Conservation (phyloP, 2,888 invertebrate species). For the Tetropium fuscum region DNA sequence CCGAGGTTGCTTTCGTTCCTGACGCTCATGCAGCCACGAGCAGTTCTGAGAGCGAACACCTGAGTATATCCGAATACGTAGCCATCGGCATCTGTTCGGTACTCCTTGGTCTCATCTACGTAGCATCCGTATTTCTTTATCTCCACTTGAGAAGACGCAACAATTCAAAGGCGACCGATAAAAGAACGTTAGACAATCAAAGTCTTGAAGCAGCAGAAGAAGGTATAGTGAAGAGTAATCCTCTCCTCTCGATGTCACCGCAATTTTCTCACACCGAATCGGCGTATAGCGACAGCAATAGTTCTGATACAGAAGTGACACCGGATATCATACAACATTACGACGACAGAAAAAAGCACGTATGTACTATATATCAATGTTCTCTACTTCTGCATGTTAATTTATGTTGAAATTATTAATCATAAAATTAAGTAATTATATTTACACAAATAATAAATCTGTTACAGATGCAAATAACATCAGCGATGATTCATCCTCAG, state of each 20-base stretch:
- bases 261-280: slow-evolving; percentile 69
- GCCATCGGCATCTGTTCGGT: slow-evolving; percentile 87
- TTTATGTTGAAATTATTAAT: no score
- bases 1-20: slow-evolving; percentile 82
- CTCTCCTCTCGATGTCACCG: slow-evolving; percentile 72
- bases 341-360: slow-evolving; percentile 61
- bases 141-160: slow-evolving; percentile 80
- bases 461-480: slow-evolving; percentile 71
- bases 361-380: slow-evolving; percentile 45
- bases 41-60: slow-evolving; percentile 68
- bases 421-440: no score
- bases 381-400: no score
- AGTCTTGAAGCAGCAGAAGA: slow-evolving; percentile 68
- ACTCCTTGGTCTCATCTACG: slow-evolving; percentile 87
- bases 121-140: slow-evolving; percentile 87
- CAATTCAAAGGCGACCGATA: slow-evolving; percentile 47
- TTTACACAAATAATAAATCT: no score
- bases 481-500: slow-evolving; percentile 79
- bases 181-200: slow-evolving; percentile 45
- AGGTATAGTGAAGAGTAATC: slow-evolving; percentile 81
- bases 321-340: slow-evolving; percentile 64
- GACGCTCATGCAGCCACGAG: slow-evolving; percentile 72
- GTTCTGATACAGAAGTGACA: slow-evolving; percentile 75
- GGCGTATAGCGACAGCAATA: slow-evolving; percentile 71
- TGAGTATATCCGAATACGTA: slow-evolving; percentile 82